Base-by-base conservation (phyloP, 2,888 invertebrate species). In the Diarsia mendica region DNA sequence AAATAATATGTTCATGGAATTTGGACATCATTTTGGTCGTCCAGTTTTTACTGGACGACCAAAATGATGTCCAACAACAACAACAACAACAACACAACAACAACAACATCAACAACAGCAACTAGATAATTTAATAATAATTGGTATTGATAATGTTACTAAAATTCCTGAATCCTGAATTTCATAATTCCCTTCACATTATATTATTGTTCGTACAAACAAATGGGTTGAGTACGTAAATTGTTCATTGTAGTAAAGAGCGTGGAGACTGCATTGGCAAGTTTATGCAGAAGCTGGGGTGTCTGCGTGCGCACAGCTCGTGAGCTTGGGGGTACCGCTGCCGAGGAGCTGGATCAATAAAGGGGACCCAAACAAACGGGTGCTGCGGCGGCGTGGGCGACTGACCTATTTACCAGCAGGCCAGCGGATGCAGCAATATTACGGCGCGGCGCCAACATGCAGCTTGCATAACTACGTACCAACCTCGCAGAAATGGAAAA, bases 331-430 rank as follows among this genome's bases (percentile, higher is more conserved):
- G 63, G 75, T 70, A 80, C 85, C 66, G 74, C 71, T 77, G 79
- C 84, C 70, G 75, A 75, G 72, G 65, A 79, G 89, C 85, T 88
- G 90, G 93, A 95, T 96, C 96, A 93, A 96, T 96, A 96, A 91
- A 85, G 83, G 91, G 89, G 94, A 96, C 96, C 96, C 96, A 96
- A 96, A 96, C 96, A 96, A 95, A 94, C 93, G 90, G 88, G 91
- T 91, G 91, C 89, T 88, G 92, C 91, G 89, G 91, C 89, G 84
- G 89, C 91, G 91, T 94, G 94, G 93, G 94, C 95, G 91, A 93
- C 88, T 96, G 95, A 95, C 96, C 96, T 93, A 96, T 93, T 94
- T 93, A 91, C 89, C 82, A 84, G 84, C 87, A 89, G 79, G 80
- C 89, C 89, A 80, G 89, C 88, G 87, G 89, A 87, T 91, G 88